Evolutionary conservation across 2,797 vertebrate genomes (phyloP), one percentile per base, ranked within the genome.

Genomic region (Harpagifer antarcticus): DNA sequence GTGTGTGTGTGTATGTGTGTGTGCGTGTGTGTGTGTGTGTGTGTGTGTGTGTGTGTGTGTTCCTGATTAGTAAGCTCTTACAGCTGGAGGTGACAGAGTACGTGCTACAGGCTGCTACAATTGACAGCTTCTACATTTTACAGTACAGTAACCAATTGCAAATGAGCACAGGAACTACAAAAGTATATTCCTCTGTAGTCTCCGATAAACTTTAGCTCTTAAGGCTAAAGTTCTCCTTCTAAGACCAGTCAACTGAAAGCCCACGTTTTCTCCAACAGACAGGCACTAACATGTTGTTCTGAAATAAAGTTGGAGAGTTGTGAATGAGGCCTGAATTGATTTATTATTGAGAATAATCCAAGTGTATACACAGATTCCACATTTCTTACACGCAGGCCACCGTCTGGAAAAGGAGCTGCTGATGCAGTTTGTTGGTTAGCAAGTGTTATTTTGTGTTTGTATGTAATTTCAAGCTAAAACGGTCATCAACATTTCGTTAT

Each of bases 71-170:
- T 78, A 68, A 81, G 68, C 61, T 78, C 71, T 74, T 82, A 53
- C 85, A 90, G 87, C 79, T 87, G 88, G 78, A 89, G 74, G 74
- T 89, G 84, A 87, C 82, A 87, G 60, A 67, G 23, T 76, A 74
- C n/a, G 50, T 64, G 63, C 63, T 19, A 10, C 69, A 59, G 70
- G 50, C 50, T 14, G 14, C 50, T 47, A 45, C 23, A 47, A 42
- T 68, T 50, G 72, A 64, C 69, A 59, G 54, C 48, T 61, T 59
- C 16, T 45, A 71, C 48, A 82, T 84, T 75, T 74, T 40, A 47
- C 31, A 44, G 14, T 19, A 17, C 48, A 60, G 20, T 13, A 68
- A 60, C 54, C 16, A 27, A 71, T 40, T 48, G 2, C 19, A 62
- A 31, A 71, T 13, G 23, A 67, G 5, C 42, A 19, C 1, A 47